Evolutionary conservation across 1,140 invertebrate species (phyloP).

Genomic region (Eulimnadia texana): DNA sequence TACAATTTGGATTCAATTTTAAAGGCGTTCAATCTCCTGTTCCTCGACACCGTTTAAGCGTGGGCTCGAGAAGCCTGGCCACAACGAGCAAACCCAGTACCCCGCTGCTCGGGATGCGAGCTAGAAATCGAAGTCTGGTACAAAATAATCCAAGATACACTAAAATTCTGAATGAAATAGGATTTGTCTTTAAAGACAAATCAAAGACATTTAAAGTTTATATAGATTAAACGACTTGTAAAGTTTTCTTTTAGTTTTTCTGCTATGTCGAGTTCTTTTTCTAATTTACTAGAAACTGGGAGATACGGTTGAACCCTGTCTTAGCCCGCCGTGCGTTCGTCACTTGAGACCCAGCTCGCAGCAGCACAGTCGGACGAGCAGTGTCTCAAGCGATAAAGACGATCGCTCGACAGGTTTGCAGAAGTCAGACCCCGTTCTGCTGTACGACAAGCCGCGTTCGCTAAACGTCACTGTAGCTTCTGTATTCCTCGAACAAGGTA

Average conservation of each 20-base stretch:
- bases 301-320: neutral
- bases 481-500: neutral
- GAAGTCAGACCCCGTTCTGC: slow-evolving; percentile 2
- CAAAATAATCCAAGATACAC: neutral
- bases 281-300: neutral
- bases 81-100: slow-evolving; percentile 10
- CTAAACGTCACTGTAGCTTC: slow-evolving; percentile 2
- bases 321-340: slow-evolving; percentile 3
- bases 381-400: neutral
- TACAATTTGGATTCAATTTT: neutral
- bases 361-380: slow-evolving; percentile 8
- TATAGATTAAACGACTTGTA: no score
- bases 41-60: neutral
- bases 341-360: slow-evolving; percentile 2
- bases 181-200: no score
- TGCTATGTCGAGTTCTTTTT: neutral
- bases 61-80: neutral
- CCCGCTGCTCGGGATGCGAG: neutral
- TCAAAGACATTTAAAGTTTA: no score
- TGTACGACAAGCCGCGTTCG: slow-evolving; percentile 7
- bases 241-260: neutral
- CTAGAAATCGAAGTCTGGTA: neutral
- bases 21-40: neutral
- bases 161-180: no score
- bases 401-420: neutral